Evolutionary conservation across 2,797 vertebrate genomes (phyloP).

Genomic region (Botia almorhae): DNA sequence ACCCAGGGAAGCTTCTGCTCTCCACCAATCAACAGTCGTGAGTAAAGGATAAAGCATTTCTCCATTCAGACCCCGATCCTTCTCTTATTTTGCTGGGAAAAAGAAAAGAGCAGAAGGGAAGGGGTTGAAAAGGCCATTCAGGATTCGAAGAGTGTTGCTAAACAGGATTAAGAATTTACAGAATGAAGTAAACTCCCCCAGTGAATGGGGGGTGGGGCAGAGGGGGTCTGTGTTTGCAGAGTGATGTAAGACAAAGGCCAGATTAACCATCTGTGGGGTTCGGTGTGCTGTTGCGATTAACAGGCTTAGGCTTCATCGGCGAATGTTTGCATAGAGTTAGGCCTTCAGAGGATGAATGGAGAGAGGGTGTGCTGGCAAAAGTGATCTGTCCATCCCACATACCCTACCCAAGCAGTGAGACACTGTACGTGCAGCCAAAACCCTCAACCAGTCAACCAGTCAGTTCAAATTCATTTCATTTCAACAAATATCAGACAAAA

Average conservation of each 20-base stretch:
- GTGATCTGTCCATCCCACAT: background rate
- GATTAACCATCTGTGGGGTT: conserved; percentile 85
- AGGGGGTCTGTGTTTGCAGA: conserved; percentile 67
- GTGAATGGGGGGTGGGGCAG: conserved; percentile 69
- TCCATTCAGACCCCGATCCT: conserved; percentile 62
- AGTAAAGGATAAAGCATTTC: conserved; percentile 62
- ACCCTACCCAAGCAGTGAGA: background rate
- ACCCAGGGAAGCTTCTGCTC: conserved; percentile 68
- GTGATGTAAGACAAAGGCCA: conserved; percentile 79
- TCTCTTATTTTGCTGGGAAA: conserved; percentile 66
- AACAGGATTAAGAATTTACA: conserved; percentile 80
- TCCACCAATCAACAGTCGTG: conserved; percentile 59
- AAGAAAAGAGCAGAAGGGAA: conserved; percentile 64
- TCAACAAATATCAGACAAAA: background rate
- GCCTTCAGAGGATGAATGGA: conserved; percentile 59
- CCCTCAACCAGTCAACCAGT: background rate
- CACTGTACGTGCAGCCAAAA: background rate
- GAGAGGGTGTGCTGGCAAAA: conserved; percentile 15
- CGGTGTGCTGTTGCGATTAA: conserved; percentile 78
- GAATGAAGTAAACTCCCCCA: conserved; percentile 79
- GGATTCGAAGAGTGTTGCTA: conserved; percentile 78
- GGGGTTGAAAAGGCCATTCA: conserved; percentile 68
- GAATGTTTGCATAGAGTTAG: conserved; percentile 65
- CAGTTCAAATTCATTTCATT: background rate
- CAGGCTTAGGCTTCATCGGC: conserved; percentile 73